phyloP scores from a whole-genome alignment of 2,797 vertebrate species.

The Melanotaenia pygmaea region DNA sequence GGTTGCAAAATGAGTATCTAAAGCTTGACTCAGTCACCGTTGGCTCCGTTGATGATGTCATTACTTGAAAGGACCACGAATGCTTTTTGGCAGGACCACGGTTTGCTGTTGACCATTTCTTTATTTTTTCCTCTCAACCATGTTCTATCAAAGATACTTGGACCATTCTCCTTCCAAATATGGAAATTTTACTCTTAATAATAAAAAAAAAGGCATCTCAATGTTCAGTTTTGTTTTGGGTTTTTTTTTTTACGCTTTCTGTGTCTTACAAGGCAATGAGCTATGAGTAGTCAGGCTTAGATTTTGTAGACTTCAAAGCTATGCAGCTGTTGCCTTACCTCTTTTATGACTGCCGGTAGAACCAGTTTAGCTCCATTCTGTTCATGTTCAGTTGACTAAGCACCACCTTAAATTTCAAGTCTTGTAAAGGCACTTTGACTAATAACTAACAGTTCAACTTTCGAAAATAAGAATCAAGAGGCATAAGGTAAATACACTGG shows the following conservation, averaged over 20 bases:
- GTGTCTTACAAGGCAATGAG: not conserved
- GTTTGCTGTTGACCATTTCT: constrained; percentile 1
- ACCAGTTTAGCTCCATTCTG: constrained; percentile 74
- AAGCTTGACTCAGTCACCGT: not conserved
- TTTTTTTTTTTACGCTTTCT: not conserved
- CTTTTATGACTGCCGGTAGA: constrained; percentile 18
- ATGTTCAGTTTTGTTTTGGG: not conserved
- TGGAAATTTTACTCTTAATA: constrained; percentile 41
- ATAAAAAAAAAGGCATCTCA: constrained; percentile 7
- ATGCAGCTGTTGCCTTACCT: constrained; percentile 11
- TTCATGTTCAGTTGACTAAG: not conserved
- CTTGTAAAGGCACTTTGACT: rapidly evolving
- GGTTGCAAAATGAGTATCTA: not conserved
- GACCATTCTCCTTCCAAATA: constrained; percentile 48
- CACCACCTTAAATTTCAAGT: constrained; percentile 13
- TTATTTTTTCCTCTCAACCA: not conserved
- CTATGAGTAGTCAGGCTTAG: not conserved
- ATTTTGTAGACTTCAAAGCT: not conserved
- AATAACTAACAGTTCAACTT: not conserved
- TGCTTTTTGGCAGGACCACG: constrained; percentile 27
- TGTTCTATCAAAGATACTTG: constrained; percentile 19
- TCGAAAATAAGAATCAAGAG: not conserved
- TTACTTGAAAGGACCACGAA: constrained; percentile 26
- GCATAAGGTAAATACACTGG: constrained; percentile 4
- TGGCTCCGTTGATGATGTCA: constrained; percentile 2